Evolutionary conservation across 2,888 invertebrate species (phyloP).

Genomic region (Prenolepis imparis): DNA sequence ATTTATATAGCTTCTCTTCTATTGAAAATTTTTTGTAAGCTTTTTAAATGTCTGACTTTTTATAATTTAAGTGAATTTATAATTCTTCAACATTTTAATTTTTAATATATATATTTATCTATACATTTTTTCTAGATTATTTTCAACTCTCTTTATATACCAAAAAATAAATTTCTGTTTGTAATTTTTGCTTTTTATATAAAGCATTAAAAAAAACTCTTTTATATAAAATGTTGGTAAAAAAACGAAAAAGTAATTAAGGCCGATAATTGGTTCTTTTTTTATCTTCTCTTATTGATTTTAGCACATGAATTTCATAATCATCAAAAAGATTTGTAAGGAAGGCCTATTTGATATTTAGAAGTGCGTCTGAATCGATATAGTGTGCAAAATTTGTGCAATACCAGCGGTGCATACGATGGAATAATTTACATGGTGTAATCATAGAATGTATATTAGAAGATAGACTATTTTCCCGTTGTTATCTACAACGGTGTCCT

Average conservation of each 20-base stretch:
- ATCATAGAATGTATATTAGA: conserved; percentile 62
- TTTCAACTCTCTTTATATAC: not conserved
- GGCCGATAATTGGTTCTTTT: not conserved
- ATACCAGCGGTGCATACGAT: conserved; percentile 41
- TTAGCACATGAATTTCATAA: not conserved
- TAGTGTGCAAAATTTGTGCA: conserved; percentile 10
- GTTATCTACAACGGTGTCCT: conserved; percentile 63
- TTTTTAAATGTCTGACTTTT: not conserved
- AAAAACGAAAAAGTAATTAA: not conserved
- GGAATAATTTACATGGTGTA: conserved; percentile 60
- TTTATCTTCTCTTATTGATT: not conserved
- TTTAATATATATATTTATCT: not conserved
- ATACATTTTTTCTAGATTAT: not conserved
- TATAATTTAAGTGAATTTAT: too few species aligned
- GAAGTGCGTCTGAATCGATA: not conserved
- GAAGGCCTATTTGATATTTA: not conserved
- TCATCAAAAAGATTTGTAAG: not conserved
- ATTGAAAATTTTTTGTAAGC: not conserved
- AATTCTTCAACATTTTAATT: not conserved
- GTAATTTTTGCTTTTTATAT: not conserved
- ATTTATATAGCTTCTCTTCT: not conserved
- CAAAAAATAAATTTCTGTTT: not conserved
- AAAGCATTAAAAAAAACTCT: not conserved
- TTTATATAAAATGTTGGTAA: not conserved
- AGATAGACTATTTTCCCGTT: conserved; percentile 57